Evolutionary conservation across 2,113 vertebrate genomes (phyloP).

Genomic region (Todiramphus chloris): DNA sequence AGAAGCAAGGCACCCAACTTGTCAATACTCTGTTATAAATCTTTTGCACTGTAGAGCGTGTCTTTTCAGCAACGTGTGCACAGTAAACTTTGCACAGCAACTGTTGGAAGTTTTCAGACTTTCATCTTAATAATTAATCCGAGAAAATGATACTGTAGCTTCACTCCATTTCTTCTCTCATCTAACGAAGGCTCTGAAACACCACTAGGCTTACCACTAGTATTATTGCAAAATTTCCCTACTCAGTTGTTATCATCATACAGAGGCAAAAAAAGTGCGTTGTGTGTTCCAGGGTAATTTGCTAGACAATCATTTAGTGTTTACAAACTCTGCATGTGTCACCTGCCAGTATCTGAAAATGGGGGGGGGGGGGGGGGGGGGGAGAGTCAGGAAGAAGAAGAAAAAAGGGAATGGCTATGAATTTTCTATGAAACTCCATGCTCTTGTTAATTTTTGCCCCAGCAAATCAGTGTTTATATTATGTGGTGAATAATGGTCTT

Average conservation of each 20-base stretch:
- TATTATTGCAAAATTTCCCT: not conserved
- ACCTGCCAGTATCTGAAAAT: not conserved
- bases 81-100: not conserved
- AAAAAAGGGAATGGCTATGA: not conserved
- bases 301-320: not conserved
- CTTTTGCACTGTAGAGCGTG: not conserved
- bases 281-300: not conserved
- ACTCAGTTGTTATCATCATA: not conserved
- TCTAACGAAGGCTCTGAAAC: not conserved
- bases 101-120: not conserved
- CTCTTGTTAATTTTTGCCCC: not conserved
- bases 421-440: not conserved
- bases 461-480: not conserved
- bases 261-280: not conserved
- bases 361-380: accelerated
- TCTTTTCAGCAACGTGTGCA: not conserved
- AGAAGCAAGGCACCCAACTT: not conserved
- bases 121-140: not conserved
- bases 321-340: not conserved
- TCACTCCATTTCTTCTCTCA: not conserved
- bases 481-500: not conserved
- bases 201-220: not conserved
- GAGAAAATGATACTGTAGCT: not conserved
- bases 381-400: too few species aligned
- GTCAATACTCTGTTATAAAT: not conserved